Percentiles rank a stretch among this genome's conserved stretches.
Conservation (phyloP, 2,888 invertebrate genomes). For the Nephrotoma appendiculata region DNA sequence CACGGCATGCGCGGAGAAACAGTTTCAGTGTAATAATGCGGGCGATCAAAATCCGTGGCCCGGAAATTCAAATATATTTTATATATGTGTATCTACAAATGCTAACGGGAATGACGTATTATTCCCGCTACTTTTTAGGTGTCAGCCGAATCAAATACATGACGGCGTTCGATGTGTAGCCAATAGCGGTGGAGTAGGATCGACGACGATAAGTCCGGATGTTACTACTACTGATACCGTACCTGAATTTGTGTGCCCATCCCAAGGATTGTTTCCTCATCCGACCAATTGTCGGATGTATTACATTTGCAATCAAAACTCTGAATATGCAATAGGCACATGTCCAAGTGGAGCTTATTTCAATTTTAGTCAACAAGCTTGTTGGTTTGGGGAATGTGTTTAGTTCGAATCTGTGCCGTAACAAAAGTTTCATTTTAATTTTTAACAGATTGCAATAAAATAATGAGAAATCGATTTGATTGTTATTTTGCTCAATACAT, state of each 20-base stretch:
- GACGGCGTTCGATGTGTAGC: slow-evolving; percentile 19
- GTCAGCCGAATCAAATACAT: slow-evolving; percentile 26
- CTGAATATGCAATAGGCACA: neutral
- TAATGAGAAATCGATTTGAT: neutral
- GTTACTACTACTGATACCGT: neutral
- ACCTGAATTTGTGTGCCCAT: neutral
- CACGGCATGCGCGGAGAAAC: slow-evolving; percentile 20
- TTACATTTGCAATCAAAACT: neutral
- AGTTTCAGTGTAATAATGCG: slow-evolving; percentile 23
- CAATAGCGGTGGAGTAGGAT: neutral
- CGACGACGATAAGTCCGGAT: neutral
- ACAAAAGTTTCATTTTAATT: too few relatives aligned
- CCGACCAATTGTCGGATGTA: neutral
- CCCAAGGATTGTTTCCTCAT: neutral
- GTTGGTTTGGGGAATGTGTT: neutral
- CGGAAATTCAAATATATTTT: slow-evolving; percentile 27
- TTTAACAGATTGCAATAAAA: too few relatives aligned
- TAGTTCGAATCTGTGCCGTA: too few relatives aligned
- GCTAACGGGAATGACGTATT: slow-evolving; percentile 22
- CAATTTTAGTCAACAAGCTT: neutral
- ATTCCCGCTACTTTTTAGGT: slow-evolving; percentile 29
- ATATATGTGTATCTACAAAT: slow-evolving; percentile 28
- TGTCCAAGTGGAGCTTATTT: neutral
- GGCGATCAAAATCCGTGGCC: slow-evolving; percentile 29
- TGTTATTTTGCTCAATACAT: neutral